Evolutionary conservation across 1,140 invertebrate species (phyloP).

Genomic region (Pogonomyrmex californicus): DNA sequence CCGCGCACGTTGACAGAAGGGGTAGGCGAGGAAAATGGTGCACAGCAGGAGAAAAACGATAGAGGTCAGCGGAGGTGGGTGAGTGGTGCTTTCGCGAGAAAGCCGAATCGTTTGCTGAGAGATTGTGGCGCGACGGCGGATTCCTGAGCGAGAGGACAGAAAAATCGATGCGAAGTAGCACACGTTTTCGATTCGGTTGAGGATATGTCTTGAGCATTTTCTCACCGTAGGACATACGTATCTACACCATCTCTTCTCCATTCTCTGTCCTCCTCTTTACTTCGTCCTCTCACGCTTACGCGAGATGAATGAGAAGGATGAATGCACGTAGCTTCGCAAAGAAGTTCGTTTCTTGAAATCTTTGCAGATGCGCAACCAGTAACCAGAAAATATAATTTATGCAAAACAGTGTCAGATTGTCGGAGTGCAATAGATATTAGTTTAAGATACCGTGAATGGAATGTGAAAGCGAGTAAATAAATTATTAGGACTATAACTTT

Average conservation of each 20-base stretch:
- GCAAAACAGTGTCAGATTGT: background rate
- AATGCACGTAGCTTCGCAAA: constrained; percentile 7
- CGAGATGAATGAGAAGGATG: background rate
- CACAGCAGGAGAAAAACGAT: constrained; percentile 69
- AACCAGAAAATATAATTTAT: constrained; percentile 37
- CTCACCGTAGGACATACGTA: constrained; percentile 65
- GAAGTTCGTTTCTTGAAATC: background rate
- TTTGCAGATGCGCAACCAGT: background rate
- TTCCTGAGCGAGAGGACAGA: constrained; percentile 81
- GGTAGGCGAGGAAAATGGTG: constrained; percentile 11
- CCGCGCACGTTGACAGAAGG: constrained; percentile 28
- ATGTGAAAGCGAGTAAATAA: constrained; percentile 41
- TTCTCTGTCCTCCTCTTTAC: background rate
- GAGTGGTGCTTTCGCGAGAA: constrained; percentile 76
- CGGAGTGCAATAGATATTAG: background rate
- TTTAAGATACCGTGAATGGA: background rate
- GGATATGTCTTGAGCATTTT: constrained; percentile 75
- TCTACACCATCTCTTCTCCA: constrained; percentile 15
- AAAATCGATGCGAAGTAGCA: constrained; percentile 82
- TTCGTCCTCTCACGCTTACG: background rate
- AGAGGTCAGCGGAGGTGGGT: constrained; percentile 52
- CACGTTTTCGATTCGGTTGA: constrained; percentile 67
- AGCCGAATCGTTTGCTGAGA: constrained; percentile 70
- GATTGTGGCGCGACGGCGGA: constrained; percentile 70
- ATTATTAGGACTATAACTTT: constrained; percentile 14